A percentile compares a stretch with the other conserved stretches of the same genome.
Evolutionary conservation across 2,888 invertebrate genomes (phyloP).

Genomic region (Auanema freiburgensis): DNA sequence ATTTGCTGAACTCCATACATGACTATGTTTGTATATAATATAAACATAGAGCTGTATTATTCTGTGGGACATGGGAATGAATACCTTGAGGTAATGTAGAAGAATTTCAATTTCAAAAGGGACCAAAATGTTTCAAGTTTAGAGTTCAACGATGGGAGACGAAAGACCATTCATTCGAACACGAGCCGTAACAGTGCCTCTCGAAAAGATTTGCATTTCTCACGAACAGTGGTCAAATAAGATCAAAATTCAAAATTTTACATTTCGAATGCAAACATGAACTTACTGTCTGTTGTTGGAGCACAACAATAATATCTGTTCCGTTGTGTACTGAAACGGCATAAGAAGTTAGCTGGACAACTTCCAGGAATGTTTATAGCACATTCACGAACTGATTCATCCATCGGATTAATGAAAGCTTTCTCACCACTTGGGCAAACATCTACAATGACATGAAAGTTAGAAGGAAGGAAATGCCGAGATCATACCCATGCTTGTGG

Average conservation of each 20-base stretch:
- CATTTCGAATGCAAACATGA: not conserved
- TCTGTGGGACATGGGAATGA: too few species aligned
- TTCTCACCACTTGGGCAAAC: conserved; percentile 48
- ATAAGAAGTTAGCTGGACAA: conserved; percentile 57
- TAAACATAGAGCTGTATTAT: too few species aligned
- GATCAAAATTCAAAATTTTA: not conserved
- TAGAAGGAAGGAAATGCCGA: not conserved
- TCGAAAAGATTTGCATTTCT: not conserved
- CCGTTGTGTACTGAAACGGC: conserved; percentile 50
- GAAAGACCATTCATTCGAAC: too few species aligned
- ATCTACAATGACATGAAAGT: conserved; percentile 28
- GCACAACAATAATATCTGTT: conserved; percentile 61
- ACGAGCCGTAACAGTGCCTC: not conserved
- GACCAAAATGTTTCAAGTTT: too few species aligned
- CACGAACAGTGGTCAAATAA: too few species aligned
- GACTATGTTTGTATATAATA: too few species aligned
- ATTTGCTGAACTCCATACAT: too few species aligned
- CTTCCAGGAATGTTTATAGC: conserved; percentile 56
- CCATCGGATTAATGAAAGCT: conserved; percentile 47
- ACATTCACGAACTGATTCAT: conserved; percentile 57
- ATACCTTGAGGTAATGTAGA: too few species aligned
- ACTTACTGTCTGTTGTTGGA: conserved; percentile 52
- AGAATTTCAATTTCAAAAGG: too few species aligned
- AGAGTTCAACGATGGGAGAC: too few species aligned
- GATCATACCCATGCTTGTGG: conserved; percentile 42